Conservation (phyloP, 37 sponge, comb jelly and placozoan species). For the Theonella swinhoei region DNA sequence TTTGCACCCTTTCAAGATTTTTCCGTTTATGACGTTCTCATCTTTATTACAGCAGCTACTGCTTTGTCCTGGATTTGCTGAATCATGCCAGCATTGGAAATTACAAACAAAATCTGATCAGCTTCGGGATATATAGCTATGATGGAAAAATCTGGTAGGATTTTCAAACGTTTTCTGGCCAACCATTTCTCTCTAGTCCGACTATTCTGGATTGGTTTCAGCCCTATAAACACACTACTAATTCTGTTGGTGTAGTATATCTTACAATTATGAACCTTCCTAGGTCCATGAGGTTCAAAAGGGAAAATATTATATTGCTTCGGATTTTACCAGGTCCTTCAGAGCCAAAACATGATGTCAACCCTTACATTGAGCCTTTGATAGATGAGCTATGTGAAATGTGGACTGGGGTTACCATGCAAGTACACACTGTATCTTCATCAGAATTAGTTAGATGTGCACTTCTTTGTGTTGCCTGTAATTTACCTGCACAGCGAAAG, state of each 20-base stretch:
- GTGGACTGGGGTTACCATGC: too few species aligned
- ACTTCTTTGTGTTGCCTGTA: too few species aligned
- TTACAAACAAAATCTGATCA: not conserved
- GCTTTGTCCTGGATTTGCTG: constrained; percentile 6
- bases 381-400: constrained; percentile 27
- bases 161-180: not conserved
- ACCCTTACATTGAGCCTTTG: constrained; percentile 16
- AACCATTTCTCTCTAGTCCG: too few species aligned
- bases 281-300: constrained; percentile 1
- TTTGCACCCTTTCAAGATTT: constrained; percentile 7
- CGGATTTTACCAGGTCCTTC: too few species aligned
- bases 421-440: not conserved
- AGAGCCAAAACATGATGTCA: constrained; percentile 4
- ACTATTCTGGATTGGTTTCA: constrained; percentile 49
- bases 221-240: constrained; percentile 23
- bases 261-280: constrained; percentile 29
- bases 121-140: constrained; percentile 15
- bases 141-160: constrained; percentile 45
- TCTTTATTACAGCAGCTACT: constrained; percentile 10
- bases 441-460: too few species aligned
- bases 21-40: constrained; percentile 4
- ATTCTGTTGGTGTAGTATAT: constrained; percentile 27
- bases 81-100: too few species aligned
- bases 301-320: too few species aligned
- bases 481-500: constrained; percentile 47